Evolutionary conservation across 2,113 vertebrate genomes (phyloP).

Genomic region (Prolemur simus): DNA sequence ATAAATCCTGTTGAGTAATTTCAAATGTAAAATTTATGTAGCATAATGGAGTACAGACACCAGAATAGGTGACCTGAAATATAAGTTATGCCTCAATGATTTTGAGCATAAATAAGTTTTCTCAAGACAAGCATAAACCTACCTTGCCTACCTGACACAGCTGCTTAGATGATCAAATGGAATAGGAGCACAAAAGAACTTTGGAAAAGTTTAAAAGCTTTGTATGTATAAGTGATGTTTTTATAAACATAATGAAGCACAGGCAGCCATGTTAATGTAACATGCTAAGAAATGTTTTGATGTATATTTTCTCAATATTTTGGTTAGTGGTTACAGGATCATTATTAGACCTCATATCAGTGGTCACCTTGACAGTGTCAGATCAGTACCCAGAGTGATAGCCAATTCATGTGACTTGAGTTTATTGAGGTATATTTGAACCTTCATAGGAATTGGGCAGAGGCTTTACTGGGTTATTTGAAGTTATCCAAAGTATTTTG

Average conservation of each 20-base stretch:
- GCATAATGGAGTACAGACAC: background rate
- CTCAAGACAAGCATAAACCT: background rate
- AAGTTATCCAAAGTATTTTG: background rate
- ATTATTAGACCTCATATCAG: background rate
- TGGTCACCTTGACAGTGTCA: background rate
- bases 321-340: background rate
- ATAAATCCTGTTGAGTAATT: background rate
- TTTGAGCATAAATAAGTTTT: background rate
- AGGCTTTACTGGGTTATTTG: background rate
- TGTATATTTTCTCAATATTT: background rate
- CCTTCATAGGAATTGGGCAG: background rate
- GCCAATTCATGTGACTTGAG: background rate
- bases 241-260: background rate
- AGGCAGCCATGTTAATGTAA: background rate
- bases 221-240: background rate
- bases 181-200: constrained; percentile 7
- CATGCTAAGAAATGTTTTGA: constrained; percentile 12
- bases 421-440: background rate
- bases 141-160: background rate
- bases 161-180: background rate
- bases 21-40: constrained; percentile 1
- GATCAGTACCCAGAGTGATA: background rate
- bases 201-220: background rate
- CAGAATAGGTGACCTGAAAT: constrained; percentile 8
- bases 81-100: background rate